Evolutionary conservation across 2,113 vertebrate species (phyloP), one percentile per base, ranked within the genome.

Genomic region (Puma concolor): DNA sequence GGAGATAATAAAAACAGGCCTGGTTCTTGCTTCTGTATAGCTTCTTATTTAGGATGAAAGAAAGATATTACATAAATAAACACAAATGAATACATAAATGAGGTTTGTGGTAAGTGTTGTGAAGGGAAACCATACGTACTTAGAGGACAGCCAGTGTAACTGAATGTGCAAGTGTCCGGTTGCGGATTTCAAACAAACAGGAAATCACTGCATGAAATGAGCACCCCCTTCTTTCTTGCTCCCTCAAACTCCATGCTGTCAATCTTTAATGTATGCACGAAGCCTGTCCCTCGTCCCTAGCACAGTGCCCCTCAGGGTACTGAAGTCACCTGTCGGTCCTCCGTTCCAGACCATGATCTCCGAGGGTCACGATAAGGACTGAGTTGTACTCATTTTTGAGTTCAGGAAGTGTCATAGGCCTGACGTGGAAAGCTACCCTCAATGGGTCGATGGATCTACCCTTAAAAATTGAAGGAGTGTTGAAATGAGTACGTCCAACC

Each of bases 181-280:
- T 31, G 25, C 5, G 23, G 33, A 38, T 66, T 84, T 66, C 36
- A 72, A 69, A 13, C 33, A 41, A 16, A 2, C 7, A 17, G 31
- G 13, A 50, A 66, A 23, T 8, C 13, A 57, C 9, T 7, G 2
- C 36, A 8, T 7, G 9, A 69, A 66, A 25, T 11, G 23, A 21
- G 17, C 33, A 17, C 8, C 33, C 23, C 33, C 19, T 9, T 11
- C n/a, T n/a, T 63, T 25, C 19, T 25, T 27, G 1, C 33, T 38
- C 29, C 14, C 1, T 16, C 21, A 4, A 4, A 36, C 21, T 84
- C 57, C 3, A 8, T 15, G 41, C 19, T 33, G 19, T 27, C 50
- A 4, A 0, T 33, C 33, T 76, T 27, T 29, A 19, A 19, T 14
- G 25, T 14, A 1, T 13, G 4, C 14, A 4, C 0, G 5, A 41